These are phyloP conservation scores for Aspidiotus rigidus DNA, from an alignment of 2,888 invertebrate genomes.

Conservation along the genomic window DNA sequence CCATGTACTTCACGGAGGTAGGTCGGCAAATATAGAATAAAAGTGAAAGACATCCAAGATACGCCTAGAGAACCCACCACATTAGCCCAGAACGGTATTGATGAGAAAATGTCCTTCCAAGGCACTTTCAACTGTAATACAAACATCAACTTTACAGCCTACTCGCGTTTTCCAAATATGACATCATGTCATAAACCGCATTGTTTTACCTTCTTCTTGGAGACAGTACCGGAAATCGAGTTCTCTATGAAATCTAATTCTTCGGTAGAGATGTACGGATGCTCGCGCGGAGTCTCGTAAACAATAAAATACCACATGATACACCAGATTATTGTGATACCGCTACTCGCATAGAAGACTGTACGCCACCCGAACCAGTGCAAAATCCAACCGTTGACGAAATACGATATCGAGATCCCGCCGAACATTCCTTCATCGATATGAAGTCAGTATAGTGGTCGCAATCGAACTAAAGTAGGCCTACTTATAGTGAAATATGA, in stretches of 20 bases:
- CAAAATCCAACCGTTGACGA: not conserved
- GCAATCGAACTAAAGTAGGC: too few species aligned
- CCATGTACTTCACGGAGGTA: slow-evolving; percentile 23
- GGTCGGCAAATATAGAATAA: slow-evolving; percentile 21
- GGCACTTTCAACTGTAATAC: slow-evolving; percentile 20
- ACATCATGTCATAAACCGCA: too few species aligned
- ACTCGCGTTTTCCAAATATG: too few species aligned
- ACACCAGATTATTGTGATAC: slow-evolving; percentile 10
- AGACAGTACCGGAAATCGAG: not conserved
- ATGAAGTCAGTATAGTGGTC: too few species aligned
- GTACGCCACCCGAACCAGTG: slow-evolving; percentile 20
- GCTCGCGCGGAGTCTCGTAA: slow-evolving; percentile 21
- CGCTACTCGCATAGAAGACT: slow-evolving; percentile 11
- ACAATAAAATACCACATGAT: slow-evolving; percentile 17
- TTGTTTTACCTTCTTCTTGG: not conserved
- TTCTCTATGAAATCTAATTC: not conserved
- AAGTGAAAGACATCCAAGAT: slow-evolving; percentile 6
- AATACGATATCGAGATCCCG: not conserved
- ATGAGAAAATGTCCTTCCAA: slow-evolving; percentile 21
- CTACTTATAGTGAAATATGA: not conserved
- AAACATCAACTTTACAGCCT: not conserved
- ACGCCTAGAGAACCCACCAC: slow-evolving; percentile 18
- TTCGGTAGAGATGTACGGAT: slow-evolving; percentile 8
- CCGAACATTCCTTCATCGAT: not conserved
- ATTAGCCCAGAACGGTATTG: slow-evolving; percentile 20